These are phyloP conservation scores for Hirundo rustica DNA, from an alignment of 2,797 vertebrate species.

Conservation along the genomic window DNA sequence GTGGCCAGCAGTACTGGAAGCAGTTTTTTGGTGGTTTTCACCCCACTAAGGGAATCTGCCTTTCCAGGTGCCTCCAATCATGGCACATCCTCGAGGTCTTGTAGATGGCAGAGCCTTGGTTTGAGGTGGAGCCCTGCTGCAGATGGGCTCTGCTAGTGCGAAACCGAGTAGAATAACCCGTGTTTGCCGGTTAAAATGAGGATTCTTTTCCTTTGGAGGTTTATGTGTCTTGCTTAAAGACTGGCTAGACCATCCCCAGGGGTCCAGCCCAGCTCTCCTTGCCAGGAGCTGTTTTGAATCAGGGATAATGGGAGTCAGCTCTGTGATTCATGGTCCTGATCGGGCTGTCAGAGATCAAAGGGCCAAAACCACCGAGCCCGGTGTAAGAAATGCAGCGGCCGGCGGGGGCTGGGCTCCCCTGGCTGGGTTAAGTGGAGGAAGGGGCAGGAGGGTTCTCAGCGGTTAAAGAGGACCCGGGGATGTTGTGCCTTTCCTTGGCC, in stretches of 20 bases:
- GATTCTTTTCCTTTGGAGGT: not conserved
- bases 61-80: not conserved
- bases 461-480: not conserved
- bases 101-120: not conserved
- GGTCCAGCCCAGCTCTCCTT: not conserved
- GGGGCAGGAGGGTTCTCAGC: not conserved
- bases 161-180: fast-evolving
- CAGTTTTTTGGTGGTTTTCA: not conserved
- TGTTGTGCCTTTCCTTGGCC: not conserved
- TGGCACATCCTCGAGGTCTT: not conserved
- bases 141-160: not conserved
- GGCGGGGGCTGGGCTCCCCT: not conserved
- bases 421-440: not conserved
- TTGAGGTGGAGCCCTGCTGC: not conserved
- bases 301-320: not conserved
- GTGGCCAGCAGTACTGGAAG: not conserved
- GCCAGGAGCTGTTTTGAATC: not conserved
- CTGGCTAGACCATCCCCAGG: not conserved
- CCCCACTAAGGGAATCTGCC: not conserved
- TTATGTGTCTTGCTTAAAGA: not conserved
- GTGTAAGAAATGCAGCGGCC: not conserved
- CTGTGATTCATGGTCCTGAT: not conserved
- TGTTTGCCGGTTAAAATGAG: not conserved
- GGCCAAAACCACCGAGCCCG: not conserved
- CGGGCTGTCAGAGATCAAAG: not conserved